Percentiles rank a stretch among this genome's conserved stretches.
Evolutionary conservation across 23 tunicate genomes (phyloP).

Genomic region (Ciona savignyi): DNA sequence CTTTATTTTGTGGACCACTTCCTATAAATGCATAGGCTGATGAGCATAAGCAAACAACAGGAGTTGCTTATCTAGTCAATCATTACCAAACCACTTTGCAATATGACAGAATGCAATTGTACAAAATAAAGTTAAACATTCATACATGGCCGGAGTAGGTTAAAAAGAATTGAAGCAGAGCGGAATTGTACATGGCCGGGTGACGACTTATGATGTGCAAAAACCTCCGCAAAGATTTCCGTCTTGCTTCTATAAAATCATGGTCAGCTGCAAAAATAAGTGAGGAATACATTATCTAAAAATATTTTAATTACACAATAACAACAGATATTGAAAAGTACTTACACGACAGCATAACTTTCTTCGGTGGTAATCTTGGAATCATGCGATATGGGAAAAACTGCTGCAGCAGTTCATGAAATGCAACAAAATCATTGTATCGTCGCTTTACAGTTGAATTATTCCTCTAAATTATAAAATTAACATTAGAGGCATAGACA

Average conservation of each 20-base stretch:
- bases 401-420: slow-evolving; percentile 73
- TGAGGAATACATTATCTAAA: background rate
- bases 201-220: slow-evolving; percentile 55
- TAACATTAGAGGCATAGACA: background rate
- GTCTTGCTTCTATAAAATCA: slow-evolving; percentile 73
- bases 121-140: background rate
- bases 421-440: slow-evolving; percentile 88
- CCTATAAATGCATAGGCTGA: slow-evolving; percentile 58
- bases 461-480: slow-evolving; percentile 14
- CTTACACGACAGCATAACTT: slow-evolving; percentile 58
- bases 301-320: background rate
- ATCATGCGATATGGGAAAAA: slow-evolving; percentile 78
- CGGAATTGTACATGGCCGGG: slow-evolving; percentile 75
- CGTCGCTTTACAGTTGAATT: slow-evolving; percentile 73
- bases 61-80: no score
- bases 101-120: background rate
- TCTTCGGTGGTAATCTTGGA: slow-evolving; percentile 89
- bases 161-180: slow-evolving; percentile 53
- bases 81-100: background rate
- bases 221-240: slow-evolving; percentile 74
- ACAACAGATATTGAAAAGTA: background rate
- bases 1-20: slow-evolving; percentile 91
- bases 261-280: slow-evolving; percentile 57
- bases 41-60: no score
- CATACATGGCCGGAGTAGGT: slow-evolving; percentile 62